These are phyloP conservation scores for Megalurothrips usitatus DNA, from an alignment of 2,888 invertebrate genomes.

Conservation along the genomic window DNA sequence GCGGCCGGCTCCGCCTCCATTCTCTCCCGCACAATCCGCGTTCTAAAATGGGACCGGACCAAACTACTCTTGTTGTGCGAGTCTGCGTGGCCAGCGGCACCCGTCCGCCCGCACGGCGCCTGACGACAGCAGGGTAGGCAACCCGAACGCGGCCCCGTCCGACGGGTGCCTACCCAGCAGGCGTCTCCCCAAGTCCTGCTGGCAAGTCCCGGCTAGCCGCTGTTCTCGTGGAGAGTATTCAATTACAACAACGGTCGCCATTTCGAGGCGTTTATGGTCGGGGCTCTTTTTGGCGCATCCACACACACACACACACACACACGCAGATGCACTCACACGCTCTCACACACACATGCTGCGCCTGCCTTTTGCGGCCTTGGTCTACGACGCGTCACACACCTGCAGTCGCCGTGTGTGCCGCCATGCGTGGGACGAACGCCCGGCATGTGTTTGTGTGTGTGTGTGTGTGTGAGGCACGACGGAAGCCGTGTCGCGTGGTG, in stretches of 20 bases:
- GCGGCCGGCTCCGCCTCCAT: background rate
- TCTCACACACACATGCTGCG: background rate
- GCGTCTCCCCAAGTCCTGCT: background rate
- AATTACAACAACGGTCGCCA: too few relatives aligned
- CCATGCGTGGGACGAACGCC: background rate
- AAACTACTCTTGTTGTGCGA: background rate
- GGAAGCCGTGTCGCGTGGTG: background rate
- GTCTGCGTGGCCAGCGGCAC: background rate
- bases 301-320: background rate
- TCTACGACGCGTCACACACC: background rate
- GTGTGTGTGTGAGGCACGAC: background rate
- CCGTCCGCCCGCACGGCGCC: background rate
- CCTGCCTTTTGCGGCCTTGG: background rate
- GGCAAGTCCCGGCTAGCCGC: too few relatives aligned
- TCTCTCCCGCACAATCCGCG: background rate
- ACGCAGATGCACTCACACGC: background rate
- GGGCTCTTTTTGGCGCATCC: too few relatives aligned
- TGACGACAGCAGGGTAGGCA: background rate
- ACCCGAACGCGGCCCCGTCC: background rate
- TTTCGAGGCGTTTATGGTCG: too few relatives aligned
- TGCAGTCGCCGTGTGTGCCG: background rate
- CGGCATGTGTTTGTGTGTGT: background rate
- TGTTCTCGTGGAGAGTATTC: too few relatives aligned
- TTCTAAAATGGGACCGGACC: too few relatives aligned
- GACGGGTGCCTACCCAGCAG: background rate